A percentile compares a stretch with the other conserved stretches of the same genome.
Conservation (phyloP, 2,113 vertebrate genomes). For the sheep (Ovis aries) region ARS-UI_Ramb_v3.0 NC_056066.1:74964001-74964500, state of each 20-base stretch:
- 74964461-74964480: background rate
- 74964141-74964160: constrained; percentile 57
- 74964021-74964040: background rate
- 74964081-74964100: background rate
- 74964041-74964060: constrained; percentile 12
- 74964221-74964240: background rate
- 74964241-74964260: background rate
- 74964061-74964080: background rate
- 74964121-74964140: constrained; percentile 41
- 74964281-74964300: background rate
- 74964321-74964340: constrained; percentile 48
- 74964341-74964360: background rate
- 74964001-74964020: constrained; percentile 56
- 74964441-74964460: background rate
- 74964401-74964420: background rate
- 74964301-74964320: constrained; percentile 58
- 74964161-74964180: background rate
- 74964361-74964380: rapidly evolving
- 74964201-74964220: background rate
- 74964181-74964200: background rate
- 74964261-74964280: background rate
- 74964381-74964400: background rate
- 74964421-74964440: background rate
- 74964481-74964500: rapidly evolving
- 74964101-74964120: background rate